A percentile compares a stretch with the other conserved stretches of the same genome.
These are phyloP conservation scores for Lordiphosa andalusiaca DNA, from an alignment of 2,888 invertebrate genomes.

Conservation along the genomic window DNA sequence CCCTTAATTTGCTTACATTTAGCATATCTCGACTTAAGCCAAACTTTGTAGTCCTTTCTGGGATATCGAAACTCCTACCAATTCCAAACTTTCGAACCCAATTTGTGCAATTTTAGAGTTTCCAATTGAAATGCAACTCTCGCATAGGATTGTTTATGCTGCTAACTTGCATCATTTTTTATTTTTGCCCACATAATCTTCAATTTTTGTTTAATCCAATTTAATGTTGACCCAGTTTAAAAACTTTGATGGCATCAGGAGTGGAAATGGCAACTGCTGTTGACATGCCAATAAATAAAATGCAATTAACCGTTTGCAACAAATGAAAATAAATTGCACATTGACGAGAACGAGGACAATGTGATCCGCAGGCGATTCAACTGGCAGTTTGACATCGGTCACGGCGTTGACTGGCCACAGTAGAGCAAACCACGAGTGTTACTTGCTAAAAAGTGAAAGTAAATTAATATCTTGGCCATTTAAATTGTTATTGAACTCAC, in stretches of 20 bases:
- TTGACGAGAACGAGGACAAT: conserved; percentile 51
- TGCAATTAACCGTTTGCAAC: conserved; percentile 63
- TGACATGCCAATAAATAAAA: conserved; percentile 73
- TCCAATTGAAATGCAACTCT: too few relatives aligned
- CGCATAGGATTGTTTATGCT: too few relatives aligned
- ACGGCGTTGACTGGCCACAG: conserved; percentile 14
- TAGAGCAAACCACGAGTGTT: conserved; percentile 4
- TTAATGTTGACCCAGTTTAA: conserved; percentile 42
- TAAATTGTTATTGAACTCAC: too few relatives aligned
- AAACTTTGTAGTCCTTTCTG: too few relatives aligned
- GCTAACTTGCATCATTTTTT: too few relatives aligned
- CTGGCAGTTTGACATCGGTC: conserved; percentile 36
- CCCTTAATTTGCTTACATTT: too few relatives aligned
- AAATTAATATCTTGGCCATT: too few relatives aligned
- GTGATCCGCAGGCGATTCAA: conserved; percentile 26
- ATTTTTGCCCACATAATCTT: too few relatives aligned
- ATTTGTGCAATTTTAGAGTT: too few relatives aligned
- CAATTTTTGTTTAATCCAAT: conserved; percentile 17
- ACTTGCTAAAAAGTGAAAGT: neutral
- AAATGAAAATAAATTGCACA: conserved; percentile 69
- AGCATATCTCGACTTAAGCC: too few relatives aligned
- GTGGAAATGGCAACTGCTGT: conserved; percentile 62
- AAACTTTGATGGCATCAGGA: conserved; percentile 8
- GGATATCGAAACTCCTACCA: too few relatives aligned
- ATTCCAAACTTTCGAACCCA: too few relatives aligned